Evolutionary conservation across 1,140 invertebrate genomes (phyloP), one percentile per base, ranked within the genome.

Genomic region (Theocolax elegans): DNA sequence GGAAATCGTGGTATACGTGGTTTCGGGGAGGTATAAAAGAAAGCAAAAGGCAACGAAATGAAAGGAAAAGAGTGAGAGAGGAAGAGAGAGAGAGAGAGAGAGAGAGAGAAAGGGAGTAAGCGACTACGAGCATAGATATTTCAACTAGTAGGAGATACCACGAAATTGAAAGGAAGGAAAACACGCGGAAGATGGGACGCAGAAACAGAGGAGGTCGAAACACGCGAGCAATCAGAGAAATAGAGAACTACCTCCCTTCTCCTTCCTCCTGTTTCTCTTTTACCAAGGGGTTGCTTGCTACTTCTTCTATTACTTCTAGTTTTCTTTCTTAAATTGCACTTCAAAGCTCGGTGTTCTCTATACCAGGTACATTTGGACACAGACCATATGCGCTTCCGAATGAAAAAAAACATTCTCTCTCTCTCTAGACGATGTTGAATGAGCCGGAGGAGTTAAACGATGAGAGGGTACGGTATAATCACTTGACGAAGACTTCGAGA

Each of bases 141-240:
- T 38, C 35, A 38, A 38, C 35, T 6, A 38, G 6, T 38, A 12
- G 35, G 35, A 23, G 13, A 53, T 3, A 53, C 49, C 25, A 23
- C 15, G 25, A 53, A 53, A 53, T 53, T 53, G 49, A 53, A 53
- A 23, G 23, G 21, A n/a, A n/a, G n/a, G n/a, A n/a, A n/a, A n/a
- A n/a, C n/a, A n/a, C n/a, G n/a, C n/a, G n/a, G n/a, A n/a, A n/a
- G n/a, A n/a, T n/a, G n/a, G n/a, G n/a, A n/a, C n/a, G n/a, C n/a
- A n/a, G n/a, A n/a, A n/a, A n/a, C n/a, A n/a, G n/a, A n/a, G n/a
- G n/a, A n/a, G n/a, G n/a, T n/a, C n/a, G n/a, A n/a, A n/a, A n/a
- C n/a, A 23, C 10, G 15, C 49, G 49, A 29, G 23, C 13, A 1
- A 27, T 27, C 49, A 21, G 10, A 51, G 48, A 51, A 51, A 51